Conservation (phyloP, 2,888 invertebrate species). For the Tachina lurida region DNA sequence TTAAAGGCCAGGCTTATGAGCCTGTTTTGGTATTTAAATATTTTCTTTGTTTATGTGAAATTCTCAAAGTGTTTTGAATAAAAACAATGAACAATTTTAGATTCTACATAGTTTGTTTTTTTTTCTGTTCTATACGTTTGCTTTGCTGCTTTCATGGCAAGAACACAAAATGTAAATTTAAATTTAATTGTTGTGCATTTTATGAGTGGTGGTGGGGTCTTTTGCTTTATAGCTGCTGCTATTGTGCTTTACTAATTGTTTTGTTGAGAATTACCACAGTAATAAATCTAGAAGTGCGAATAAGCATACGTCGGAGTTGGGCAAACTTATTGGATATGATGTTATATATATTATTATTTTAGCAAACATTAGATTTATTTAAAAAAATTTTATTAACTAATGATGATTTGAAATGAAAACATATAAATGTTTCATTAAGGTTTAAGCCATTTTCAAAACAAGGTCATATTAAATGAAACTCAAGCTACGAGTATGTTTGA, state of each 20-base stretch:
- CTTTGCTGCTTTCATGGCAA: constrained; percentile 16
- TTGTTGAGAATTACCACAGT: constrained; percentile 46
- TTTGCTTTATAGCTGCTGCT: constrained; percentile 26
- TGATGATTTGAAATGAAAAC: too few species aligned
- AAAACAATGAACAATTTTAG: constrained; percentile 69
- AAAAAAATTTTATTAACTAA: too few species aligned
- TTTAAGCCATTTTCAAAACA: too few species aligned
- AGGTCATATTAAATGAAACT: too few species aligned
- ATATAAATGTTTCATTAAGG: too few species aligned
- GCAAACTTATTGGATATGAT: constrained; percentile 21
- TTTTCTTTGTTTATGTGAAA: constrained; percentile 53
- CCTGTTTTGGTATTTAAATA: constrained; percentile 50
- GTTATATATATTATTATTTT: neutral
- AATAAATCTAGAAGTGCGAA: constrained; percentile 32
- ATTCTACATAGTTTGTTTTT: neutral
- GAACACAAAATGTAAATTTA: constrained; percentile 72
- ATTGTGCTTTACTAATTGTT: constrained; percentile 32
- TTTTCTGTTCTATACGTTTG: neutral
- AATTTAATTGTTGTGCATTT: constrained; percentile 74
- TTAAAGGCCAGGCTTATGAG: constrained; percentile 71
- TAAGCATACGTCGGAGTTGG: constrained; percentile 20
- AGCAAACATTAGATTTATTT: too few species aligned
- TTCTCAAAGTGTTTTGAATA: constrained; percentile 71
- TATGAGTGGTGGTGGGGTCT: constrained; percentile 28
- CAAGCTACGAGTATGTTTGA: too few species aligned